A percentile compares a stretch with the other conserved stretches of the same genome.
These are phyloP conservation scores for Verasper variegatus DNA, from an alignment of 2,113 vertebrate genomes.

Conservation along the genomic window DNA sequence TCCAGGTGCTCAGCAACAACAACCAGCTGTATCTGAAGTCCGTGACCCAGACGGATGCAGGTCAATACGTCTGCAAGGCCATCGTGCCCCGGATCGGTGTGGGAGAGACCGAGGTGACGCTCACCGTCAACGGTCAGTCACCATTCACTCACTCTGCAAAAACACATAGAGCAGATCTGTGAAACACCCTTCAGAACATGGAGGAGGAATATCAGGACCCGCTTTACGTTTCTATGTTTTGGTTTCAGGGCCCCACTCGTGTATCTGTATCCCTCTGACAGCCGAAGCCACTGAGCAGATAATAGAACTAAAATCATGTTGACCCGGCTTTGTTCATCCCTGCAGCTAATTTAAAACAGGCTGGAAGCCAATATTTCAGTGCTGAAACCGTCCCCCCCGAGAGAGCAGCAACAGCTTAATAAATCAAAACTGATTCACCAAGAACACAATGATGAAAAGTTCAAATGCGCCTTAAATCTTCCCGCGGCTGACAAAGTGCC, in stretches of 20 bases:
- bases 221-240: neutral
- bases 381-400: conserved; percentile 11
- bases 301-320: neutral
- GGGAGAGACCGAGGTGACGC: conserved; percentile 91
- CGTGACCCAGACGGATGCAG: conserved; percentile 90
- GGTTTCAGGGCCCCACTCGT: neutral
- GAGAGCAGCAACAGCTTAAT: conserved; percentile 32
- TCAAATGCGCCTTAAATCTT: conserved; percentile 33
- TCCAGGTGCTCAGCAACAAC: conserved; percentile 96
- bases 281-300: neutral
- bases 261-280: neutral
- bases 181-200: no score
- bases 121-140: conserved; percentile 91
- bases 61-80: conserved; percentile 95
- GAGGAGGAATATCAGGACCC: no score
- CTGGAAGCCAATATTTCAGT: conserved; percentile 30
- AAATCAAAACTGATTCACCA: conserved; percentile 35
- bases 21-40: conserved; percentile 94
- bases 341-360: conserved; percentile 23
- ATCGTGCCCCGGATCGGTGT: conserved; percentile 96
- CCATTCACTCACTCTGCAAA: neutral
- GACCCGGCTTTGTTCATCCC: conserved; percentile 21
- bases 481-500: neutral
- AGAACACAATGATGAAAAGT: conserved; percentile 30
- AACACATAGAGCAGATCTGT: neutral